Percentiles rank a stretch among this genome's conserved stretches.
Evolutionary conservation across 2,113 vertebrate species (phyloP).

Genomic region (Saimiri boliviensis): DNA sequence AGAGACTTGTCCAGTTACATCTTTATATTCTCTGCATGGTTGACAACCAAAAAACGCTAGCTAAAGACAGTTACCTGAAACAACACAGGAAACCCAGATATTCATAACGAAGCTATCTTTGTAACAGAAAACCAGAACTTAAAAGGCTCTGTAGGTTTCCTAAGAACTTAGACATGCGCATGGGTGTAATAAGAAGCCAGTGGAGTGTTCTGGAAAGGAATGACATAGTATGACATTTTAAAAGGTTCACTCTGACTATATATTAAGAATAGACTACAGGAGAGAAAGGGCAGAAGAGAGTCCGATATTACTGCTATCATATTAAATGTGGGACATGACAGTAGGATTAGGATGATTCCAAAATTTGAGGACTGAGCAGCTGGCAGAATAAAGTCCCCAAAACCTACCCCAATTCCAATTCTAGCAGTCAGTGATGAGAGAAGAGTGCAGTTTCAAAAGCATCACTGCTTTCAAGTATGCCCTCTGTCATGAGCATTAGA

Average conservation of each 20-base stretch:
- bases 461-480: background rate
- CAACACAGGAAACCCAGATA: background rate
- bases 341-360: background rate
- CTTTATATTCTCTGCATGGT: background rate
- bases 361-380: background rate
- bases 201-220: background rate
- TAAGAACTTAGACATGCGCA: background rate
- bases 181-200: background rate
- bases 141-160: background rate
- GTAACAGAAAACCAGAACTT: background rate
- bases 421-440: background rate
- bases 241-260: background rate
- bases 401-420: background rate
- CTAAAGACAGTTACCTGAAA: background rate
- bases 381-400: background rate
- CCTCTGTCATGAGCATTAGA: background rate
- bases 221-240: background rate
- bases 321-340: background rate
- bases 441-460: background rate
- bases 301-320: background rate
- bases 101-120: conserved; percentile 9
- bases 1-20: background rate
- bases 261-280: background rate
- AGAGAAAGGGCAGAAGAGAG: background rate
- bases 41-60: background rate